Evolutionary conservation across 1,140 invertebrate genomes (phyloP).

Genomic region (Lanistes nyassanus): DNA sequence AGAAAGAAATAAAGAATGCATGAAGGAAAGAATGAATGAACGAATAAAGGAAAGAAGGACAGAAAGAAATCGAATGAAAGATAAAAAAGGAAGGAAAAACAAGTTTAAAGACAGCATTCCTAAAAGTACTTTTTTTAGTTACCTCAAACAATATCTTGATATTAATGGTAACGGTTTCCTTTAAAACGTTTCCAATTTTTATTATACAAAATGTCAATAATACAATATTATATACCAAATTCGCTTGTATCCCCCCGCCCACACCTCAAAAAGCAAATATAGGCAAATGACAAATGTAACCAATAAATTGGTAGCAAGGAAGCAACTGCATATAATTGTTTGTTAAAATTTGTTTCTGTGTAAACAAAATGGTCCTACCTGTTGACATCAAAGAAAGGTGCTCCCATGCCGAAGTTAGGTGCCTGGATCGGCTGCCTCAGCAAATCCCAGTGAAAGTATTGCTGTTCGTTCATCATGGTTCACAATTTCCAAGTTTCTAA

Average conservation of each 20-base stretch:
- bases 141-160: too few species aligned
- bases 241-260: too few species aligned
- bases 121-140: too few species aligned
- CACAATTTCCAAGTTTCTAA: not conserved
- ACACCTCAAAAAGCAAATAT: not conserved
- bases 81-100: not conserved
- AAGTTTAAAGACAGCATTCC: too few species aligned
- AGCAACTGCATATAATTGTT: not conserved
- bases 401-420: constrained; percentile 50
- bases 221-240: not conserved
- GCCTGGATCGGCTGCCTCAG: constrained; percentile 51
- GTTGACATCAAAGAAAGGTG: constrained; percentile 52
- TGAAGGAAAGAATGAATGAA: constrained; percentile 5
- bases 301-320: not conserved
- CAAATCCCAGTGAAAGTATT: constrained; percentile 58
- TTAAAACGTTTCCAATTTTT: not conserved
- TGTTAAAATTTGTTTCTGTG: not conserved
- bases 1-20: not conserved
- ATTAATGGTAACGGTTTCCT: not conserved
- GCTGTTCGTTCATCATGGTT: constrained; percentile 52
- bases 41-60: not conserved
- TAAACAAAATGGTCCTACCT: constrained; percentile 40
- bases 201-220: not conserved
- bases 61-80: not conserved
- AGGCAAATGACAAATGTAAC: not conserved